These are phyloP conservation scores for Parauchenoglanis ngamensis DNA, from an alignment of 2,797 vertebrate species.

Conservation along the genomic window DNA sequence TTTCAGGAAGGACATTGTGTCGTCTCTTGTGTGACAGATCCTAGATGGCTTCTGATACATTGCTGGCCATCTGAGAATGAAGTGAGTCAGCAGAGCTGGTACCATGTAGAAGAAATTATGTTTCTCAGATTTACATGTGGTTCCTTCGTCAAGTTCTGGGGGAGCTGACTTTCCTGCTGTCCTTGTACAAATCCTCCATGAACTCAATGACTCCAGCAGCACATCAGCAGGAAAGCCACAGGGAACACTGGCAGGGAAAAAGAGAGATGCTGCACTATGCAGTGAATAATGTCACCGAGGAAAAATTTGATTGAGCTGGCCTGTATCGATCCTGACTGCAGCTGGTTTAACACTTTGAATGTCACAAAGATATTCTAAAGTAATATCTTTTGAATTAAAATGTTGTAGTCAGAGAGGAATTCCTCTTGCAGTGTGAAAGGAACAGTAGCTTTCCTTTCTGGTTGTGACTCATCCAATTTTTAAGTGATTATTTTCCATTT, in stretches of 20 bases:
- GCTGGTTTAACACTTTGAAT: not conserved
- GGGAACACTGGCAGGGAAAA: not conserved
- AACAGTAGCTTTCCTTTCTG: not conserved
- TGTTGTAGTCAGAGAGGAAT: not conserved
- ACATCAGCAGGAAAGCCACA: slow-evolving; percentile 24
- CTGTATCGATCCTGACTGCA: not conserved
- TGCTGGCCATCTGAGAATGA: slow-evolving; percentile 1
- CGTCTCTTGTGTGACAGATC: not conserved
- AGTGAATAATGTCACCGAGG: slow-evolving; percentile 1
- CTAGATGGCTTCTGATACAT: not conserved
- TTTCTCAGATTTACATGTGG: not conserved
- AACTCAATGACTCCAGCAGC: slow-evolving; percentile 32
- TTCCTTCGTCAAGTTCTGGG: slow-evolving; percentile 9
- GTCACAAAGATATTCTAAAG: not conserved
- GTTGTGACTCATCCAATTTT: not conserved
- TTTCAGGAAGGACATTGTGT: not conserved
- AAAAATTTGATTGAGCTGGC: not conserved
- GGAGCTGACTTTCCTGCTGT: slow-evolving; percentile 3
- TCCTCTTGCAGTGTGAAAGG: not conserved
- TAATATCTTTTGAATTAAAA: not conserved
- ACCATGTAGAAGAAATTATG: slow-evolving; percentile 6
- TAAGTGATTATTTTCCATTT: not conserved
- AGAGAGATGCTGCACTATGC: not conserved
- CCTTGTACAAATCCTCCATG: slow-evolving; percentile 24
- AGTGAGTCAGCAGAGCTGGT: not conserved